Percentiles rank a stretch among this genome's conserved stretches.
Conservation (phyloP, 2,113 vertebrate species). For the Ondatra zibethicus region DNA sequence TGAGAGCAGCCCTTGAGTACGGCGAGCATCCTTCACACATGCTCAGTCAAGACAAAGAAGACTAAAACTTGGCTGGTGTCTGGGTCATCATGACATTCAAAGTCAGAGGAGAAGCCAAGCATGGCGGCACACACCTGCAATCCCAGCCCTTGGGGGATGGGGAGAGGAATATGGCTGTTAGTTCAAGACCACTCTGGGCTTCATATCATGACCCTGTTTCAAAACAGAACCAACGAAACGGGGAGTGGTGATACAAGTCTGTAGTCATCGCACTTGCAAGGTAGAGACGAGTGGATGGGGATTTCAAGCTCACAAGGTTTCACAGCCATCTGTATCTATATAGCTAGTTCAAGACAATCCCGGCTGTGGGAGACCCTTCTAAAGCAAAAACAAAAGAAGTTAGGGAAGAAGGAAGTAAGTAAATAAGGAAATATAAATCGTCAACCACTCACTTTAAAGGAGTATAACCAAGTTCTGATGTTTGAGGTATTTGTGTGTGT, state of each 20-base stretch:
- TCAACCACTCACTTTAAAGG: neutral
- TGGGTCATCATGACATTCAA: neutral
- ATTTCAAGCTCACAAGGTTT: neutral
- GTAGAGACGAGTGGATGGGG: neutral
- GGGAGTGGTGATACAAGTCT: too few species aligned
- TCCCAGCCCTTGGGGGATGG: neutral
- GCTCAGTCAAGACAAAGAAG: slow-evolving; percentile 2
- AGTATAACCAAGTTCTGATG: neutral
- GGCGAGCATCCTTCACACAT: neutral
- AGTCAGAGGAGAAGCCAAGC: neutral
- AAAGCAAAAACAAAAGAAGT: neutral
- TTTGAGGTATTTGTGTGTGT: neutral
- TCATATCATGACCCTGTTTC: neutral
- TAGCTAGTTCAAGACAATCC: neutral
- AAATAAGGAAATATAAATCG: neutral
- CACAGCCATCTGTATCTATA: too few species aligned
- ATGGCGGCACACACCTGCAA: neutral
- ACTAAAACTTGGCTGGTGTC: neutral
- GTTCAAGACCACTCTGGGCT: neutral
- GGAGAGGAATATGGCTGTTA: neutral
- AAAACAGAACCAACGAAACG: neutral
- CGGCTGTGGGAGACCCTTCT: too few species aligned
- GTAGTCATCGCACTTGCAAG: neutral
- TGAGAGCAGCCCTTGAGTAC: neutral
- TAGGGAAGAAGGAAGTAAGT: neutral